Evolutionary conservation across 2,888 invertebrate species (phyloP).

Genomic region (Trichacis sp.): DNA sequence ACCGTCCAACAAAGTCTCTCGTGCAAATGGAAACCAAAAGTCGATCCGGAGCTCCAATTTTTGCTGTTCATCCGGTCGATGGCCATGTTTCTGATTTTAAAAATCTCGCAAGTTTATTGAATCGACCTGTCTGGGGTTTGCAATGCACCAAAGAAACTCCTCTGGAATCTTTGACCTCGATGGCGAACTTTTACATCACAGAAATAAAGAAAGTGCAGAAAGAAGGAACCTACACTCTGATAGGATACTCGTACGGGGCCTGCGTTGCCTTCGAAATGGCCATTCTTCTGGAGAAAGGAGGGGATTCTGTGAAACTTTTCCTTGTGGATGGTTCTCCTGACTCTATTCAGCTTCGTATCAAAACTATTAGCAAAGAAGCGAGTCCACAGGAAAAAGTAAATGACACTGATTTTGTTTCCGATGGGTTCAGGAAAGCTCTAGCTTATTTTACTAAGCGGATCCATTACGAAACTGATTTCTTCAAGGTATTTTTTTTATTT

Average conservation of each 20-base stretch:
- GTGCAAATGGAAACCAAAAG: constrained; percentile 76
- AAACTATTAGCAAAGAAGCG: constrained; percentile 49
- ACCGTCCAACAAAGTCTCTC: too few species aligned
- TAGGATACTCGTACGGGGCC: constrained; percentile 97
- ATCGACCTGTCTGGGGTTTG: constrained; percentile 86
- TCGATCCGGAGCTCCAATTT: constrained; percentile 71
- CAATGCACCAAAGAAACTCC: constrained; percentile 88
- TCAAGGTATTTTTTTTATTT: constrained; percentile 71
- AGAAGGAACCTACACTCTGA: constrained; percentile 86
- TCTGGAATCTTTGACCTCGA: constrained; percentile 76
- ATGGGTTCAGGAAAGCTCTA: constrained; percentile 71
- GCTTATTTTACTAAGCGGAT: constrained; percentile 87
- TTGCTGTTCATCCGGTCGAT: constrained; percentile 88
- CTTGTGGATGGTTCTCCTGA: constrained; percentile 92
- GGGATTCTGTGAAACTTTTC: constrained; percentile 75
- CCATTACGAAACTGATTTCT: constrained; percentile 78
- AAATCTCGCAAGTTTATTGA: constrained; percentile 79
- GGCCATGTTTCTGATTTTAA: constrained; percentile 82
- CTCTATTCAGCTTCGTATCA: constrained; percentile 82
- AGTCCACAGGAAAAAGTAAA: constrained; percentile 46
- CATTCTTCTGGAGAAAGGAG: constrained; percentile 79
- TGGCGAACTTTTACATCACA: constrained; percentile 80
- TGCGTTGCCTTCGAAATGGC: constrained; percentile 96
- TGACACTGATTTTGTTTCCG: constrained; percentile 16
- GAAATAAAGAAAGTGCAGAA: constrained; percentile 83